Conservation (phyloP, 2,888 invertebrate genomes). For the Camptogramma bilineatum region DNA sequence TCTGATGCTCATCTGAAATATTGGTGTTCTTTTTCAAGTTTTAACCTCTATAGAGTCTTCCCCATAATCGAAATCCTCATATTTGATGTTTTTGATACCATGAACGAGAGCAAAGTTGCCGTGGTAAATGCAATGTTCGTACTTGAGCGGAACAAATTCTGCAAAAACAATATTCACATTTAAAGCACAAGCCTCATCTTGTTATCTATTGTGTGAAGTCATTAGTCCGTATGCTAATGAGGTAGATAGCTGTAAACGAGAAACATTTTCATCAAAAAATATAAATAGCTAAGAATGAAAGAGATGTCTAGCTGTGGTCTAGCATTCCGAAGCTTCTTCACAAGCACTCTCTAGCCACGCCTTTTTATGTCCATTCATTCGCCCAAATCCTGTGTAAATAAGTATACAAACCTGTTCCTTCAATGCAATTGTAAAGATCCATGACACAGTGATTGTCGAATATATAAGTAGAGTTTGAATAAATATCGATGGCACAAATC, state of each 20-base stretch:
- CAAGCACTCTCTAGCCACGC: not conserved
- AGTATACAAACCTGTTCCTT: slow-evolving; percentile 62
- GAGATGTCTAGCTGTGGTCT: not conserved
- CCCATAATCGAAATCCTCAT: slow-evolving; percentile 71
- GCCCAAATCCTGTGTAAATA: not conserved
- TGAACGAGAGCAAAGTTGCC: slow-evolving; percentile 79
- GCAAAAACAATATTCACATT: slow-evolving; percentile 21
- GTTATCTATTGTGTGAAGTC: slow-evolving; percentile 19
- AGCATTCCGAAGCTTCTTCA: not conserved
- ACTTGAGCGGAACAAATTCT: slow-evolving; percentile 65
- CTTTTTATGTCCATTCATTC: not conserved
- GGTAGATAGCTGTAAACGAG: slow-evolving; percentile 20
- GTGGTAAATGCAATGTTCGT: slow-evolving; percentile 71
- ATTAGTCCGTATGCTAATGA: slow-evolving; percentile 20
- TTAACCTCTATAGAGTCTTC: slow-evolving; percentile 63
- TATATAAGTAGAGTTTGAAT: slow-evolving; percentile 62
- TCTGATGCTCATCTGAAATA: slow-evolving; percentile 48
- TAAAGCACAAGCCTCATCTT: slow-evolving; percentile 2
- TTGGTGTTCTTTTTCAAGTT: slow-evolving; percentile 68
- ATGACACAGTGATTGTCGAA: slow-evolving; percentile 79
- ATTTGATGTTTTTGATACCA: slow-evolving; percentile 67
- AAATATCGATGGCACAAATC: slow-evolving; percentile 68
- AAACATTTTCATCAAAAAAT: not conserved
- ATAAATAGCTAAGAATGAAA: not conserved
- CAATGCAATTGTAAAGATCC: slow-evolving; percentile 77